These are phyloP conservation scores for Diplazon laetatorius DNA, from an alignment of 2,888 invertebrate genomes.

Conservation along the genomic window DNA sequence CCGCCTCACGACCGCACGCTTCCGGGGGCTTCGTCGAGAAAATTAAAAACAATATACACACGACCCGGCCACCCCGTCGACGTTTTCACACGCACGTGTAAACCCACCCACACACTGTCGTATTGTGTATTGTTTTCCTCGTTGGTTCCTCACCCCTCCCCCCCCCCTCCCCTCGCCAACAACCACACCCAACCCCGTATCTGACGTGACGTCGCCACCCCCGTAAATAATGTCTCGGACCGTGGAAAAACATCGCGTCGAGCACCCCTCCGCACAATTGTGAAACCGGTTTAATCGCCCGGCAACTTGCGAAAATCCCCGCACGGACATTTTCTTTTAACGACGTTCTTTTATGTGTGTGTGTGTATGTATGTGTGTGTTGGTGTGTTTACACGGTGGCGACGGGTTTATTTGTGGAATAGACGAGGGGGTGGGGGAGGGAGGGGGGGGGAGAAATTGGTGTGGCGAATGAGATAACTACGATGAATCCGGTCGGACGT, in stretches of 20 bases:
- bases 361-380: too few species aligned
- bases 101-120: constrained; percentile 13
- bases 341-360: constrained; percentile 44
- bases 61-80: constrained; percentile 34
- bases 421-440: too few species aligned
- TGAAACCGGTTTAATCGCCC: constrained; percentile 60
- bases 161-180: too few species aligned
- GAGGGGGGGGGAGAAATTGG: neutral
- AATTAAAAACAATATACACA: constrained; percentile 64
- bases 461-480: constrained; percentile 40
- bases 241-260: constrained; percentile 55
- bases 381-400: constrained; percentile 42
- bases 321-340: constrained; percentile 20
- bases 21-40: constrained; percentile 55
- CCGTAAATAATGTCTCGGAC: constrained; percentile 63
- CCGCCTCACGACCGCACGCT: constrained; percentile 15
- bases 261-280: constrained; percentile 49
- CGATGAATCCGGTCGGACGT: neutral
- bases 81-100: too few species aligned
- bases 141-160: constrained; percentile 8
- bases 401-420: constrained; percentile 53
- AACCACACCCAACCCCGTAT: too few species aligned
- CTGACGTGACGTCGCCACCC: constrained; percentile 61
- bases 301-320: constrained; percentile 59
- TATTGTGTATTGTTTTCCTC: constrained; percentile 6